Evolutionary conservation across 1,140 invertebrate genomes (phyloP), one percentile per base, ranked within the genome.

Genomic region (Drosophila ogumai): DNA sequence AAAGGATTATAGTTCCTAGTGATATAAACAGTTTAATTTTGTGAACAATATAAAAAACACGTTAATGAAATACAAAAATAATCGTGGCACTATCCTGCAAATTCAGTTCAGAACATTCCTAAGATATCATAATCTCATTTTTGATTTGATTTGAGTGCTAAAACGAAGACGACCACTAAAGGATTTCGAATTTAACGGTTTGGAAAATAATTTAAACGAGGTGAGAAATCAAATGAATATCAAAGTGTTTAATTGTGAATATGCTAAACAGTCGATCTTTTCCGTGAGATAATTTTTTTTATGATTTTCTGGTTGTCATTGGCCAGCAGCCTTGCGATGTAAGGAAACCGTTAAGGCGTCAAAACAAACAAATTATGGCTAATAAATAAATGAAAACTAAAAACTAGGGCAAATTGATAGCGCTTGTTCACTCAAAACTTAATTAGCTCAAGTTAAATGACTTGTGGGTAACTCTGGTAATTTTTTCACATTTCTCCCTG

Each of bases 51-150:
- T 32, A 75, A 68, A 72, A 50, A 17, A 41, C 41, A 90, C 74
- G 79, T 91, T 91, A 92, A 91, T 92, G 91, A 92, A 92, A 92
- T 92, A 92, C 63, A 91, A 63, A 88, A 92, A 81, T 44, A 91
- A 87, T 61, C 88, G 82, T 47, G 90, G 90, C 38, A 76, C 68
- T 40, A 92, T 92, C 66, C 57, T 92, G 36, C 90, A 92, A 90
- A 79, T 92, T 74, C 91, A 92, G 58, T 92, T 91, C 60, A 90
- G 91, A 78, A 92, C 91, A 90, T 91, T 92, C 68, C 71, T 92
- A 64, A 38, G 36, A 50, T 38, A 58, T 31, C 17, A 44, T 10
- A 10, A 3, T 32, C 17, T 3, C 12, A 17, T 41, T 15, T 10
- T 34, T n/a, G 44, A 52, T 41, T 31, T 31, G n/a, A 75, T 25